Evolutionary conservation across 1,140 invertebrate species (phyloP), one percentile per base, ranked within the genome.

Genomic region (Lithobius niger): DNA sequence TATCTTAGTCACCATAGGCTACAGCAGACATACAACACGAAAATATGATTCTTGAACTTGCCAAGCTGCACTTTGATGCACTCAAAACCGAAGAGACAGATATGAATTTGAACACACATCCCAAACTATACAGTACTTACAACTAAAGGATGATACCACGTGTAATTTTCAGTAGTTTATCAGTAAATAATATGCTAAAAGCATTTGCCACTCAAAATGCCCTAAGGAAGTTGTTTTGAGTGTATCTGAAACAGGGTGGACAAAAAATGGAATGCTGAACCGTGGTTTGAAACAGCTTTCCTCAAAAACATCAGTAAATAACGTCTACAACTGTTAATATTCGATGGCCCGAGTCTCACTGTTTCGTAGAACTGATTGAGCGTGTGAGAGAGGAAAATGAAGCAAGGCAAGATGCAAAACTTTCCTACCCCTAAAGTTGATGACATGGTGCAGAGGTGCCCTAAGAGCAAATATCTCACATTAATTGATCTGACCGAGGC

Each of bases 271-370:
- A 3, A 27, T 16, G 10, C 10, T 25, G 3, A 28, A 25, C 22
- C 27, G 3, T 27, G 49, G 49, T 51, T 51, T 51, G 27, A 26
- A 27, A 27, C 13, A 4, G 16, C n/a, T 10, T 51, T 51, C 27
- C 3, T 51, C 3, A 26, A 26, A 44, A 40, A 42, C n/a, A 57
- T 57, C 36, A 40, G 56, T n/a, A 16, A 18, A 3, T 52, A 43
- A 26, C 50, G 52, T 16, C 56, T 44, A 40, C 52, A 57, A 26
- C 15, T 56, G 2, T 22, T 57, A 22, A 57, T 57, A 3, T n/a
- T 57, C n/a, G 51, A 57, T 55, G 52, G 52, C 22, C 56, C 36
- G 36, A 56, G 19, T 55, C 51, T 15, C 56, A 57, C 19, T 53
- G 27, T 18, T 55, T 57, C 43, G 56, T 57, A 2, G 52, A 57